phyloP scores from a whole-genome alignment of 2,113 vertebrate species.

The Sinocyclocheilus anophthalmus region DNA sequence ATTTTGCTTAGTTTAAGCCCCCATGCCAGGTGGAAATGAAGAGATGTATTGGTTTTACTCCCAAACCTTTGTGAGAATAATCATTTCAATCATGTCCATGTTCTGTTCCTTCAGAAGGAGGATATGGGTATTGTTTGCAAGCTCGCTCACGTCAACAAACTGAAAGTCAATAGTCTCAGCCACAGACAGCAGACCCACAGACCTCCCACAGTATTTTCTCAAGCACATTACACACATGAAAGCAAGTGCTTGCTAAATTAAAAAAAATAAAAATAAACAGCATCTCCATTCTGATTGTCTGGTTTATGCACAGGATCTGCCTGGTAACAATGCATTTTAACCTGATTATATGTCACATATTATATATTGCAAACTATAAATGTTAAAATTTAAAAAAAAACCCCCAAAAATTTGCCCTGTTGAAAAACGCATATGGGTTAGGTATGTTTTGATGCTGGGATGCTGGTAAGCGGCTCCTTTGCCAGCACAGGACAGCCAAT shows the following conservation, averaged over 20 bases:
- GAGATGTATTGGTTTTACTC: conserved; percentile 1
- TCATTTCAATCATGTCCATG: not conserved
- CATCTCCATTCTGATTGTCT: not conserved
- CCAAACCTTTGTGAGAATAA: conserved; percentile 13
- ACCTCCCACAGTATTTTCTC: not conserved
- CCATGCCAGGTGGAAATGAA: not conserved
- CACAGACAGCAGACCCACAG: not conserved
- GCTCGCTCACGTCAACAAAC: not conserved
- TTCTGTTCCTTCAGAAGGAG: not conserved
- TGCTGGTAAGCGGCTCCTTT: too few species aligned
- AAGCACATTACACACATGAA: not conserved
- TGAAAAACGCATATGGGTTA: too few species aligned
- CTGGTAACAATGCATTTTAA: not conserved
- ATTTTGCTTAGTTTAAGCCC: conserved; percentile 41
- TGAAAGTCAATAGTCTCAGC: not conserved
- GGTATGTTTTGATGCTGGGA: too few species aligned
- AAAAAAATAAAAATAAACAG: not conserved
- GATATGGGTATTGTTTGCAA: not conserved
- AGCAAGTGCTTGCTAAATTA: not conserved
- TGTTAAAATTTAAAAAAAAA: not conserved
- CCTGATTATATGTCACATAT: not conserved
- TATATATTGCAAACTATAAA: not conserved
- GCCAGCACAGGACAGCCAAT: too few species aligned
- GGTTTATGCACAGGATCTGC: not conserved
- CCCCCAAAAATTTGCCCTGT: not conserved